Percentiles rank a stretch among this genome's conserved stretches.
phyloP scores from a whole-genome alignment of 1,140 invertebrate genomes.

The Berghia stephanieae region DNA sequence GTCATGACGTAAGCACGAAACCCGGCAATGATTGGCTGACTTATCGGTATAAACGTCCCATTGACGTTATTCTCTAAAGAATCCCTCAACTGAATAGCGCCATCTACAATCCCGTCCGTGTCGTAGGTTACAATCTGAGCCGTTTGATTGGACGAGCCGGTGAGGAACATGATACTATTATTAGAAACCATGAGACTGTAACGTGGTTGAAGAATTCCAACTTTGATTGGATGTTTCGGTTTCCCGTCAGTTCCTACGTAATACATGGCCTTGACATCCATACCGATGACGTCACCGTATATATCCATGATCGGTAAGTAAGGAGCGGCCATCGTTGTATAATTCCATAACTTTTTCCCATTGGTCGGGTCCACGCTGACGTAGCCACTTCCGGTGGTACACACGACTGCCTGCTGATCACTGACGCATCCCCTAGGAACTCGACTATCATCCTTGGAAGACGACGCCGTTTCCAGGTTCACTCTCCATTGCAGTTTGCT shows the following conservation, averaged over 20 bases:
- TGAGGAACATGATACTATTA: slow-evolving; percentile 21
- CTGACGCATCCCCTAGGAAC: slow-evolving; percentile 39
- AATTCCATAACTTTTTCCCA: slow-evolving; percentile 45
- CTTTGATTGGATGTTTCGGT: not conserved
- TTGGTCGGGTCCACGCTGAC: slow-evolving; percentile 36
- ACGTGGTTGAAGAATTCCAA: slow-evolving; percentile 2
- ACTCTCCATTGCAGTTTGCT: not conserved
- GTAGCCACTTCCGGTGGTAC: slow-evolving; percentile 44
- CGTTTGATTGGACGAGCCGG: not conserved
- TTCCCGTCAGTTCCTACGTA: slow-evolving; percentile 40
- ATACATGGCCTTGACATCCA: slow-evolving; percentile 42
- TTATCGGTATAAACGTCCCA: slow-evolving; percentile 46
- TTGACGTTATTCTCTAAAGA: slow-evolving; percentile 26
- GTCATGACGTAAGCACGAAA: slow-evolving; percentile 47
- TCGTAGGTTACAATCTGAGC: slow-evolving; percentile 19
- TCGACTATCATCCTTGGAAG: not conserved
- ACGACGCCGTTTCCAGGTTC: slow-evolving; percentile 13
- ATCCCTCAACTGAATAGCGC: no score
- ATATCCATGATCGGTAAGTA: slow-evolving; percentile 50
- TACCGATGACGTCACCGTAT: slow-evolving; percentile 49
- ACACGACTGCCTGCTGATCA: slow-evolving; percentile 38
- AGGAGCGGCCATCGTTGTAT: slow-evolving; percentile 38
- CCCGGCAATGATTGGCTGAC: slow-evolving; percentile 42
- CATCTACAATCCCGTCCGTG: not conserved
- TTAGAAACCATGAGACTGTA: slow-evolving; percentile 14